phyloP scores from a whole-genome alignment of 2,888 invertebrate genomes.

The Acanthococcus lagerstroemiae region DNA sequence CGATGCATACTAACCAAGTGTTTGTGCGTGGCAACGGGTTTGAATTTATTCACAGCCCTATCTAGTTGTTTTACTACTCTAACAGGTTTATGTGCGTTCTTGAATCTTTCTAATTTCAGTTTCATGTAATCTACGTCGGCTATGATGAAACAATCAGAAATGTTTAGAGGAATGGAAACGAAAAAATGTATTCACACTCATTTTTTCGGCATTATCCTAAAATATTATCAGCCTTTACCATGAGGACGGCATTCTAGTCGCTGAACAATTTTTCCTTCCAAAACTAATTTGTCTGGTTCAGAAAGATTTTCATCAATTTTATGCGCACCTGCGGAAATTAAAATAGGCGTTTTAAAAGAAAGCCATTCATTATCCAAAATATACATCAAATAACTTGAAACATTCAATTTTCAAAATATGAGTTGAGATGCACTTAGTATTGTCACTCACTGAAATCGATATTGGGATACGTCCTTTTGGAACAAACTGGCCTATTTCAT shows the following conservation, averaged over 20 bases:
- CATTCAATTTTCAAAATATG: no score
- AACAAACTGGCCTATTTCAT: no score
- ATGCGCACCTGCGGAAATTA: background rate
- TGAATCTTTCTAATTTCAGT: slow-evolving; percentile 75
- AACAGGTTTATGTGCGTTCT: slow-evolving; percentile 75
- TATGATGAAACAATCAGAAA: slow-evolving; percentile 38
- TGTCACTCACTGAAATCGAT: no score
- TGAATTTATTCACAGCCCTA: slow-evolving; percentile 77
- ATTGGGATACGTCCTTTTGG: no score
- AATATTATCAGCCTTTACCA: slow-evolving; percentile 35
- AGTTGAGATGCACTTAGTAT: no score
- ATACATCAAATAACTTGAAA: no score
- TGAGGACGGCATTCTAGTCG: slow-evolving; percentile 76
- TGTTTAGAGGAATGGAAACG: no score
- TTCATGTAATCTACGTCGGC: slow-evolving; percentile 81
- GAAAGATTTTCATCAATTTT: slow-evolving; percentile 53
- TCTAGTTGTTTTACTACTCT: slow-evolving; percentile 79
- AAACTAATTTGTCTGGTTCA: slow-evolving; percentile 70
- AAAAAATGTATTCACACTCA: background rate
- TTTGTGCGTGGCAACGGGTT: slow-evolving; percentile 85
- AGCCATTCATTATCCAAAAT: no score
- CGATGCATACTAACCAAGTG: slow-evolving; percentile 61
- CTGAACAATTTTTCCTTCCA: slow-evolving; percentile 94
- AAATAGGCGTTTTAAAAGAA: no score
- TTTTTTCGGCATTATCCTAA: background rate